phyloP scores from a whole-genome alignment of 2,888 invertebrate genomes.

The Drosophila mercatorum region DNA sequence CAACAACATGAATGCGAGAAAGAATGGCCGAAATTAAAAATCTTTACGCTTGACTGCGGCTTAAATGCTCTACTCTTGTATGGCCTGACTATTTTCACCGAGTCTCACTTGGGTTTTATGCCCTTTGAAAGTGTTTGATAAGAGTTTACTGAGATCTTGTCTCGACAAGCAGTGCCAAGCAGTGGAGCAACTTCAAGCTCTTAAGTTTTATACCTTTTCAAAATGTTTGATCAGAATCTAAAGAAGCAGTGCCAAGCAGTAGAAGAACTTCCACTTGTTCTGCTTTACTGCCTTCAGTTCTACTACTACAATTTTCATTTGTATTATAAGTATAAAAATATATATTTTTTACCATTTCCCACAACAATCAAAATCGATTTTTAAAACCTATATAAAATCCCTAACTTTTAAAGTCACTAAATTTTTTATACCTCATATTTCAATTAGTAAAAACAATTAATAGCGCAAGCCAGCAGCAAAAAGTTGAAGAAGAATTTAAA shows the following conservation, averaged over 20 bases:
- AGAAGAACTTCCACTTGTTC: not conserved
- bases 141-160: not conserved
- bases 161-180: too few relatives aligned
- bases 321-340: too few relatives aligned
- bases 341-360: too few relatives aligned
- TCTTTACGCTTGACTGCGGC: slow-evolving; percentile 25
- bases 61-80: slow-evolving; percentile 46
- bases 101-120: not conserved
- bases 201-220: too few relatives aligned
- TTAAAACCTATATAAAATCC: too few relatives aligned
- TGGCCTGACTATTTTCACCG: not conserved
- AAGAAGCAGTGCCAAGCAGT: too few relatives aligned
- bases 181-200: too few relatives aligned
- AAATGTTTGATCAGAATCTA: too few relatives aligned
- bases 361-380: too few relatives aligned
- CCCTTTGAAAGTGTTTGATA: not conserved
- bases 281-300: not conserved
- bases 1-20: slow-evolving; percentile 32
- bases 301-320: not conserved
- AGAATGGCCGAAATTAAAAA: slow-evolving; percentile 43
- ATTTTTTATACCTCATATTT: too few relatives aligned
- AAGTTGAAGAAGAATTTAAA: not conserved
- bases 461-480: not conserved
- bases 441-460: not conserved
- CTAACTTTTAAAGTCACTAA: too few relatives aligned